A percentile compares a stretch with the other conserved stretches of the same genome.
Conservation (phyloP, 2,113 vertebrate genomes). For the Myxocyprinus asiaticus region DNA sequence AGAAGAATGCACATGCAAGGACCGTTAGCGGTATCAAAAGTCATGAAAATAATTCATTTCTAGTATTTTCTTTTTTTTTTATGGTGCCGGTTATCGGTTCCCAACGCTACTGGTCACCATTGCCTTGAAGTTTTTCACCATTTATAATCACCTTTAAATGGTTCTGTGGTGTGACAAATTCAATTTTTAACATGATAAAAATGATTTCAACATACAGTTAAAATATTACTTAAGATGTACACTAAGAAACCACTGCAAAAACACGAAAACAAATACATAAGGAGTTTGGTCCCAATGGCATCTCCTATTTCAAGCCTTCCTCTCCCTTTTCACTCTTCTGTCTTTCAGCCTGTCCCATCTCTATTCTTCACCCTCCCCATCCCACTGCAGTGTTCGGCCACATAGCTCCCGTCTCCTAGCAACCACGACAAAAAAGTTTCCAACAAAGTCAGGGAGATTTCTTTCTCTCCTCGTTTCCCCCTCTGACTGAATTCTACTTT, state of each 20-base stretch:
- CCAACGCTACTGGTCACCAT: too few relatives aligned
- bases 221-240: too few relatives aligned
- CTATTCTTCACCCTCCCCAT: slow-evolving; percentile 38
- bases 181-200: too few relatives aligned
- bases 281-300: slow-evolving; percentile 11
- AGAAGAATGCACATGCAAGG: too few relatives aligned
- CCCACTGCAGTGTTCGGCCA: slow-evolving; percentile 47
- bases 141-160: too few relatives aligned
- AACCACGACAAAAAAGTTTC: slow-evolving; percentile 68
- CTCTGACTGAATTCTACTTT: slow-evolving; percentile 44
- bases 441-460: slow-evolving; percentile 55
- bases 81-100: too few relatives aligned
- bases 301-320: slow-evolving; percentile 47
- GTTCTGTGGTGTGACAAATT: too few relatives aligned
- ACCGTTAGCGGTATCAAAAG: too few relatives aligned
- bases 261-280: slow-evolving; percentile 35
- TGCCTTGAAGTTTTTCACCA: too few relatives aligned
- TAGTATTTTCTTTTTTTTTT: too few relatives aligned
- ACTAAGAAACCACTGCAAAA: slow-evolving; percentile 20
- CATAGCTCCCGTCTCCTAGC: slow-evolving; percentile 67
- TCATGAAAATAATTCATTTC: too few relatives aligned
- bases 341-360: slow-evolving; percentile 21
- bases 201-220: too few relatives aligned
- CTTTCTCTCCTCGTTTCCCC: slow-evolving; percentile 34
- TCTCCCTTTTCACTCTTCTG: slow-evolving; percentile 27